Conservation (phyloP, 1,140 invertebrate genomes). For the Hirudo medicinalis region DNA sequence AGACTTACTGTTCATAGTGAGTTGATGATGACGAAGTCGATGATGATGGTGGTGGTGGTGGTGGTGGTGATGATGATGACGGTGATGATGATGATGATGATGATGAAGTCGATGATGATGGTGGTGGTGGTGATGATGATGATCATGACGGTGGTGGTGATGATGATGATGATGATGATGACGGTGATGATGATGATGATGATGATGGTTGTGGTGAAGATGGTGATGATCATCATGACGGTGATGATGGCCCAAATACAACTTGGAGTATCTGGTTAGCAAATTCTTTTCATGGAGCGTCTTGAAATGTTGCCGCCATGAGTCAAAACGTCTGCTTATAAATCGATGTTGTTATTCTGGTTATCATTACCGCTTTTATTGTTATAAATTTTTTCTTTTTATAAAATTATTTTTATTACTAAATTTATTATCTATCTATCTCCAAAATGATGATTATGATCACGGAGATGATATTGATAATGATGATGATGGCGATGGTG, state of each 20-base stretch:
- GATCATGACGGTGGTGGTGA: not conserved
- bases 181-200: not conserved
- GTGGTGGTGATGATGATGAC: slow-evolving; percentile 13
- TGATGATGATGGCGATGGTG: no score
- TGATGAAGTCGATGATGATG: not conserved
- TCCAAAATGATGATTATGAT: no score
- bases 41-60: slow-evolving; percentile 11
- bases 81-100: not conserved
- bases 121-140: slow-evolving; percentile 2
- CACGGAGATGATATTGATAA: no score
- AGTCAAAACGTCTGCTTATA: no score
- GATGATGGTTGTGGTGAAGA: not conserved
- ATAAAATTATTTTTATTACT: no score
- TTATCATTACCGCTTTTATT: no score
- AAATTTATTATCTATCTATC: no score
- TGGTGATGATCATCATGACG: not conserved
- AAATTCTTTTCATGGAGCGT: no score
- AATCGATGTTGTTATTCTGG: no score
- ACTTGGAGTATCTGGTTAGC: no score
- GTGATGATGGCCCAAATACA: not conserved
- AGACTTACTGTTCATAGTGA: slow-evolving; percentile 39
- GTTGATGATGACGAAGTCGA: slow-evolving; percentile 11
- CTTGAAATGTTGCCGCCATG: no score
- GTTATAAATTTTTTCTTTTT: no score
- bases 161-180: not conserved